Evolutionary conservation across 2,113 vertebrate genomes (phyloP), one percentile per base, ranked within the genome.

Genomic region (Nycticebus coucang): DNA sequence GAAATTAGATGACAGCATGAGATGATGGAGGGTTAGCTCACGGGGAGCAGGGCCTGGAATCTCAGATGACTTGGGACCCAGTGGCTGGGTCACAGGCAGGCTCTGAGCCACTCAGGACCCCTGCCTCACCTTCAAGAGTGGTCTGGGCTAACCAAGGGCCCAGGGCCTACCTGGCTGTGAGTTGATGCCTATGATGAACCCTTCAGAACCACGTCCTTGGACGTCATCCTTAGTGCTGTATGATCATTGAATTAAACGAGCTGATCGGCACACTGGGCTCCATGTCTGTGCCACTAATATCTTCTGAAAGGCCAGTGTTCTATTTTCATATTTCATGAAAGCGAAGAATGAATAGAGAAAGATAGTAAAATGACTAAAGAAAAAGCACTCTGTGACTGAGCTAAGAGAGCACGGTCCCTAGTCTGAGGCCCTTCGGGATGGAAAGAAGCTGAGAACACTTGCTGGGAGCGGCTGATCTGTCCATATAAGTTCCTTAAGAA

Each of bases 1-100:
- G 79, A 83, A 57, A 94, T 94, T 80, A 93, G 19, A 93, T 77
- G 95, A 95, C 69, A 18, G 37, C 62, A 57, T 62, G 45, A 0
- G 1, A 81, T 24, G 26, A 45, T 57, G 9, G n/a, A 21, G 15
- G 57, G 7, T 50, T 8, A 50, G 45, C 60, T 41, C 50, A 17
- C 21, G 3, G 1, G 14, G 37, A 22, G 5, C 0, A 14, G 13
- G 19, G 78, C 35, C 5, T 28, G 69, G 9, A 28, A 11, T 30
- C 41, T 80, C 8, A 2, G 0, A 10, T 84, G 37, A 28, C 13
- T 4, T 2, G 53, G 57, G 21, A 33, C 17, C 18, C 45, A 57
- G 71, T 35, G 17, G 18, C 30, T 5, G 57, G 78, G 78, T 28
- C 10, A 14, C 1, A 6, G 4, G 33, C 1, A 0, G n/a, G 24